phyloP scores from a whole-genome alignment of 2,113 vertebrate genomes.

The Scolopax mira region DNA sequence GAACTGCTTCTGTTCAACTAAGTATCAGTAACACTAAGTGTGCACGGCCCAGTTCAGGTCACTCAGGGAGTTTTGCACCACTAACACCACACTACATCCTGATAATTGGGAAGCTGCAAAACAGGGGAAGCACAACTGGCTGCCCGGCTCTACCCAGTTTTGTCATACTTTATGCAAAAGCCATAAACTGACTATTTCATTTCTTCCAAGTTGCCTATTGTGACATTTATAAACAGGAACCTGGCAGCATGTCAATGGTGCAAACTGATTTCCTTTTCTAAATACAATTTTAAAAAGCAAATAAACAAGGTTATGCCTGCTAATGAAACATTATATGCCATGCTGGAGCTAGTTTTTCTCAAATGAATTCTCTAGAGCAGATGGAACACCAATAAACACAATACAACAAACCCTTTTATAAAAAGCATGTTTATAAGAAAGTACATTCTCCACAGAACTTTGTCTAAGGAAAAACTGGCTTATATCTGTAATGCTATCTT shows the following conservation, averaged over 20 bases:
- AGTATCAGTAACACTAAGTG: background rate
- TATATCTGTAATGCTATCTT: conserved; percentile 40
- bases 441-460: conserved; percentile 44
- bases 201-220: conserved; percentile 73
- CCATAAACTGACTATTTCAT: conserved; percentile 60
- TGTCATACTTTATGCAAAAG: conserved; percentile 68
- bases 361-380: conserved; percentile 71
- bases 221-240: conserved; percentile 81
- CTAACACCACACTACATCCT: background rate
- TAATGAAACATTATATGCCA: conserved; percentile 82
- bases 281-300: conserved; percentile 83
- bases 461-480: conserved; percentile 43
- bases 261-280: conserved; percentile 83
- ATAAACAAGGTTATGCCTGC: conserved; percentile 80
- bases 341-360: conserved; percentile 72
- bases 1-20: conserved; percentile 46
- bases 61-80: background rate
- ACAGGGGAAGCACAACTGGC: background rate
- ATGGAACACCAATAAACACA: conserved; percentile 69
- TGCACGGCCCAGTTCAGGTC: background rate
- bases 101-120: conserved; percentile 17
- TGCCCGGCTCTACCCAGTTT: conserved; percentile 52
- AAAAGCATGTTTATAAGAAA: conserved; percentile 71
- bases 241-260: conserved; percentile 79
- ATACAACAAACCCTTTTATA: conserved; percentile 61